Evolutionary conservation across 2,113 vertebrate species (phyloP).

Genomic region (Apistogramma diplotaenia): DNA sequence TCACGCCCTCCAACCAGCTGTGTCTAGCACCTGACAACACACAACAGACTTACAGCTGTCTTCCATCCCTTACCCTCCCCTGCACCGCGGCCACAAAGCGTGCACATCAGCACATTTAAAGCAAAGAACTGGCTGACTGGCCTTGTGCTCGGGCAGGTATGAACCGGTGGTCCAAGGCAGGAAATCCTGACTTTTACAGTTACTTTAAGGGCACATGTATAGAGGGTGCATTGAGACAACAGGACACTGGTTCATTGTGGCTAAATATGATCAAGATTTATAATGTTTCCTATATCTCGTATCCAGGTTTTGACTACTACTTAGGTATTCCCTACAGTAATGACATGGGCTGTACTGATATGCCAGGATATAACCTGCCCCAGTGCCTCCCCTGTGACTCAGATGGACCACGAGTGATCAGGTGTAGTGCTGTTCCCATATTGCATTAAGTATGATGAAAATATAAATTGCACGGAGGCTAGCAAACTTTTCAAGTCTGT

Average conservation of each 20-base stretch:
- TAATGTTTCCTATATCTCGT: slow-evolving; percentile 5
- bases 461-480: neutral
- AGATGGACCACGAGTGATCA: neutral
- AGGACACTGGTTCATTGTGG: neutral
- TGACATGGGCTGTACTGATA: slow-evolving; percentile 95
- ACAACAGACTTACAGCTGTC: neutral
- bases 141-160: neutral
- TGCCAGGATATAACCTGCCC: slow-evolving; percentile 84
- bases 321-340: slow-evolving; percentile 95
- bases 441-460: neutral
- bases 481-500: neutral
- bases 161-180: neutral
- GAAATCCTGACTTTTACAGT: neutral
- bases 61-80: neutral
- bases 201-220: neutral
- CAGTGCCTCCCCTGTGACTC: slow-evolving; percentile 80
- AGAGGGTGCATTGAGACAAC: neutral
- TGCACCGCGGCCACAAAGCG: neutral
- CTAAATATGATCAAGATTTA: neutral
- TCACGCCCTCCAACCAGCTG: slow-evolving; percentile 12
- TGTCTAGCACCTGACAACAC: neutral
- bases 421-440: slow-evolving; percentile 11
- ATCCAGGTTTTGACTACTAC: slow-evolving; percentile 93
- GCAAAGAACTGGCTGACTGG: neutral
- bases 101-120: neutral